Conservation (phyloP, 2,113 vertebrate species). For the Brachirus orientalis region DNA sequence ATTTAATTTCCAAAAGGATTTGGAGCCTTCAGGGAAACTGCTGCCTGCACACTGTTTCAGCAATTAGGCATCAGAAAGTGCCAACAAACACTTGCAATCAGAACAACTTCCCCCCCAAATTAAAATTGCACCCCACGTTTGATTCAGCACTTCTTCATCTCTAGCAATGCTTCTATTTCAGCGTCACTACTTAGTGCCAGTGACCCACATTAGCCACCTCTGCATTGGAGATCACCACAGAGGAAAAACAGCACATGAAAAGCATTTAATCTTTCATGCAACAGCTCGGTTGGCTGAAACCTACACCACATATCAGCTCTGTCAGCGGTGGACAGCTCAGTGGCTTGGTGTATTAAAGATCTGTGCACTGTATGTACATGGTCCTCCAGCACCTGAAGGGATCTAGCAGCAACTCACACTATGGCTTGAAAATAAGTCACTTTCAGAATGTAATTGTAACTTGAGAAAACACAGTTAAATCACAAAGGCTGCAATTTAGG, state of each 20-base stretch:
- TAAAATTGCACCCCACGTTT: constrained; percentile 15
- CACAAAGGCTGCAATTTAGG: too few relatives aligned
- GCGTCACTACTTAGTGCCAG: constrained; percentile 13
- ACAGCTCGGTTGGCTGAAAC: constrained; percentile 34
- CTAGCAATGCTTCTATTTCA: constrained; percentile 13
- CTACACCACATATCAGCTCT: constrained; percentile 5
- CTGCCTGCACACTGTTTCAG: neutral
- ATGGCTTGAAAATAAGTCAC: too few relatives aligned
- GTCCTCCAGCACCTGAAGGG: neutral
- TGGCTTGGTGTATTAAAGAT: neutral
- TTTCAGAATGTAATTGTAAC: too few relatives aligned
- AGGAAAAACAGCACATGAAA: constrained; percentile 34
- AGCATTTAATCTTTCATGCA: constrained; percentile 36
- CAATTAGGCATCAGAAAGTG: neutral
- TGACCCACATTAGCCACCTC: constrained; percentile 37
- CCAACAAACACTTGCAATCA: constrained; percentile 15
- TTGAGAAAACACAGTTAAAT: too few relatives aligned
- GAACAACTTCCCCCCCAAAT: constrained; percentile 17
- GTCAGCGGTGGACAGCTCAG: constrained; percentile 10
- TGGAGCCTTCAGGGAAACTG: constrained; percentile 6
- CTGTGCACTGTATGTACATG: neutral
- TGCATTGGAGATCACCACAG: constrained; percentile 11
- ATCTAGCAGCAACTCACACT: neutral
- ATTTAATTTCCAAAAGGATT: constrained; percentile 10
- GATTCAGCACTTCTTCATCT: constrained; percentile 44